These are phyloP conservation scores for Mimachlamys varia DNA, from an alignment of 2,888 invertebrate genomes.

Conservation along the genomic window DNA sequence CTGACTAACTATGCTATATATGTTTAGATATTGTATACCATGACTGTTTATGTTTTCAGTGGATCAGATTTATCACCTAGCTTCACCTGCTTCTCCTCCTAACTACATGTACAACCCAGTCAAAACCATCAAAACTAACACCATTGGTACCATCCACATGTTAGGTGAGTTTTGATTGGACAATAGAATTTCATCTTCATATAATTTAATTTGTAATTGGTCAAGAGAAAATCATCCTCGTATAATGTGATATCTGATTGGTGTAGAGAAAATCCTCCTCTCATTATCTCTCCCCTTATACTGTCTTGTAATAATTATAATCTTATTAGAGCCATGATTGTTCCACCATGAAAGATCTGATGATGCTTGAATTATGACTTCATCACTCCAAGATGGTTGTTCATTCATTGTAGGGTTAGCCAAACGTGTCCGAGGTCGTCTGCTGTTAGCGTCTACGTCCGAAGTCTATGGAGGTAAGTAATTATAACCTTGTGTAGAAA, in stretches of 20 bases:
- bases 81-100: constrained; percentile 99
- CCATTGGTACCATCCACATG: constrained; percentile 88
- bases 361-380: too few relatives aligned
- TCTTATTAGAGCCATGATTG: too few relatives aligned
- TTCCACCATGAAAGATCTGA: too few relatives aligned
- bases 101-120: constrained; percentile 99
- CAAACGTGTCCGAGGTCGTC: constrained; percentile 94
- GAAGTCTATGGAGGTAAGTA: constrained; percentile 93
- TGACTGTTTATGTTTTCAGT: constrained; percentile 75
- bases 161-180: constrained; percentile 76
- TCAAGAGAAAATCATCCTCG: not conserved
- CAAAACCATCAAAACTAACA: constrained; percentile 99
- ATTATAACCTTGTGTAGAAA: not conserved
- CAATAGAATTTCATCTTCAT: not conserved
- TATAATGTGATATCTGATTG: not conserved
- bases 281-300: too few relatives aligned
- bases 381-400: not conserved
- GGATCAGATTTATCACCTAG: constrained; percentile 96
- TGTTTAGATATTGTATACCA: too few relatives aligned
- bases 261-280: not conserved
- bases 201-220: not conserved
- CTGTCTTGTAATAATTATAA: too few relatives aligned
- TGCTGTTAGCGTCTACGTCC: constrained; percentile 98
- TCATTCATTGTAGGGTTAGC: constrained; percentile 87
- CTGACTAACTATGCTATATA: too few relatives aligned